These are phyloP conservation scores for Dynastes maya DNA, from an alignment of 2,888 invertebrate genomes.

Conservation along the genomic window DNA sequence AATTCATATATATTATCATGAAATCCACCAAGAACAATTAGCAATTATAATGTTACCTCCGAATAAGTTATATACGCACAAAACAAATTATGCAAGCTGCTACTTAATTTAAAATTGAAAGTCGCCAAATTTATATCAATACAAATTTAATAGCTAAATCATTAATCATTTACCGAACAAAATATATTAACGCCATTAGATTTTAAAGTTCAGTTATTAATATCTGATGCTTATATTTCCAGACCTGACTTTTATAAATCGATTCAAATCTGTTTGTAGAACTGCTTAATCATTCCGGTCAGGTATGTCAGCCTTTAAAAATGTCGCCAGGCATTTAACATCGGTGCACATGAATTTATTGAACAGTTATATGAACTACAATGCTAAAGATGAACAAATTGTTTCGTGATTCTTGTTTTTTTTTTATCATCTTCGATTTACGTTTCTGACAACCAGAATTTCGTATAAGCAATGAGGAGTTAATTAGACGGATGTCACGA, in stretches of 20 bases:
- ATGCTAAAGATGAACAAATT: conserved; percentile 44
- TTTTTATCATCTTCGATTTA: neutral
- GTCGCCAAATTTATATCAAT: conserved; percentile 21
- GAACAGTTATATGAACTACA: conserved; percentile 55
- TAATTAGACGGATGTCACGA: too few relatives aligned
- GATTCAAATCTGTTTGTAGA: conserved; percentile 53
- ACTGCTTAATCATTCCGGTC: conserved; percentile 56
- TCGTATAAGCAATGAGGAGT: too few relatives aligned
- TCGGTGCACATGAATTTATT: conserved; percentile 55
- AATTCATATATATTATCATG: too few relatives aligned
- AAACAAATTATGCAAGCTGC: neutral
- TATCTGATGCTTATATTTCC: conserved; percentile 48
- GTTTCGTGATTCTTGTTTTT: conserved; percentile 21
- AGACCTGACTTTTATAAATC: conserved; percentile 52
- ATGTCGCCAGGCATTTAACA: conserved; percentile 56
- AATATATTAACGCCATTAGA: conserved; percentile 40
- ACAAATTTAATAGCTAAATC: conserved; percentile 24
- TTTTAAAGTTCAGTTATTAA: conserved; percentile 52
- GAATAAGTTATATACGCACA: neutral
- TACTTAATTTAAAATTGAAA: conserved; percentile 4
- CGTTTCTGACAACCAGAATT: neutral
- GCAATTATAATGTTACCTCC: too few relatives aligned
- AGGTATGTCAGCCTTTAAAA: conserved; percentile 57
- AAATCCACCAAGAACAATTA: too few relatives aligned
- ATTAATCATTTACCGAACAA: conserved; percentile 32